Conservation (phyloP, 2,888 invertebrate genomes). For the Orthosia incerta region DNA sequence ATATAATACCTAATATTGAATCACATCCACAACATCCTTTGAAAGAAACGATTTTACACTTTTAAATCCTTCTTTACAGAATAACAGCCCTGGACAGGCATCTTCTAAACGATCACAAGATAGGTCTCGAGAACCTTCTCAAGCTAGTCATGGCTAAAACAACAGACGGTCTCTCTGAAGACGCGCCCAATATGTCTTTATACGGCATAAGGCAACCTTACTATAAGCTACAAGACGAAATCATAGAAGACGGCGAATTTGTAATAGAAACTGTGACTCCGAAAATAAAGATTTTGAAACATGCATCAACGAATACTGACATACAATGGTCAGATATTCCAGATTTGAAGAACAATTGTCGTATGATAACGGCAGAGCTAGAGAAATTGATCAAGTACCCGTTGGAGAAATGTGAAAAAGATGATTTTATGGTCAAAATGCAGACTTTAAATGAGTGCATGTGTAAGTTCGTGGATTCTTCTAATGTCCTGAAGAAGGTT, state of each 20-base stretch:
- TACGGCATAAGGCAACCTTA: slow-evolving; percentile 79
- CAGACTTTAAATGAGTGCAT: slow-evolving; percentile 83
- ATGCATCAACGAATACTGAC: slow-evolving; percentile 81
- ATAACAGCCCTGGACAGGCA: slow-evolving; percentile 87
- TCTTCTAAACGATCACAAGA: slow-evolving; percentile 84
- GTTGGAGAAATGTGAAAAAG: slow-evolving; percentile 69
- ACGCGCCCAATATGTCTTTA: slow-evolving; percentile 43
- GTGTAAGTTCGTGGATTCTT: slow-evolving; percentile 85
- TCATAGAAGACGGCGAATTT: slow-evolving; percentile 82
- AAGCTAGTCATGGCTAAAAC: slow-evolving; percentile 87
- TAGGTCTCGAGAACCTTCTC: slow-evolving; percentile 82
- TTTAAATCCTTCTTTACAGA: slow-evolving; percentile 69
- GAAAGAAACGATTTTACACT: too few relatives aligned
- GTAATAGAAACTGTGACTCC: slow-evolving; percentile 82
- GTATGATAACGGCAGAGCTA: slow-evolving; percentile 74
- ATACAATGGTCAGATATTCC: slow-evolving; percentile 76
- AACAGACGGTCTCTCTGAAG: slow-evolving; percentile 80
- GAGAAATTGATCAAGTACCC: slow-evolving; percentile 77
- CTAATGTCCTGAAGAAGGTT: slow-evolving; percentile 83
- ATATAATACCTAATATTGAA: too few relatives aligned
- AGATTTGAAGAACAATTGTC: slow-evolving; percentile 75
- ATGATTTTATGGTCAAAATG: slow-evolving; percentile 81
- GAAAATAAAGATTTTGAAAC: slow-evolving; percentile 83
- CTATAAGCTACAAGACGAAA: slow-evolving; percentile 77
- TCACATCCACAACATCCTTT: too few relatives aligned